Percentiles rank a stretch among this genome's conserved stretches.
Conservation (phyloP, 2,888 invertebrate genomes). For the Xiphydria camelus region DNA sequence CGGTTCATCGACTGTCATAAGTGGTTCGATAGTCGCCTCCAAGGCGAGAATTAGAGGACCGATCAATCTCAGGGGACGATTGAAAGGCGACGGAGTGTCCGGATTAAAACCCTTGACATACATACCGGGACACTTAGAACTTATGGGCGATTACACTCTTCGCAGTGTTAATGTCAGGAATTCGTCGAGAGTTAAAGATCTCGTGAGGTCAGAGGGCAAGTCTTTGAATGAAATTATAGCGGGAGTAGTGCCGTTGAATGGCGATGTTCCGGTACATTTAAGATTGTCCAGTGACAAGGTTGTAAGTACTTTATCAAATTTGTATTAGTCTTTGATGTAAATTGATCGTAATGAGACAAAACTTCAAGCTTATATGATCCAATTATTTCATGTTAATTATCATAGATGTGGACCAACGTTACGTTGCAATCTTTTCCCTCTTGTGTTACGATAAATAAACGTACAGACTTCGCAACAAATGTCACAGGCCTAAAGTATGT, state of each 20-base stretch:
- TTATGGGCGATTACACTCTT: conserved; percentile 57
- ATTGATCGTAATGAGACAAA: background rate
- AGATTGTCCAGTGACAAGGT: conserved; percentile 49
- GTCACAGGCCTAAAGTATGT: conserved; percentile 61
- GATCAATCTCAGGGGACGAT: conserved; percentile 57
- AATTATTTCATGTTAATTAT: conserved; percentile 18
- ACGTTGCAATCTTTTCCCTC: conserved; percentile 55
- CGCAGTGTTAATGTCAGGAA: conserved; percentile 58
- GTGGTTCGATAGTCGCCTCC: conserved; percentile 27
- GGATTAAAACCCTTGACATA: conserved; percentile 58
- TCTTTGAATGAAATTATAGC: conserved; percentile 48
- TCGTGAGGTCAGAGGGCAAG: conserved; percentile 34
- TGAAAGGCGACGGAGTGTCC: conserved; percentile 55
- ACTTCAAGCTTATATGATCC: background rate
- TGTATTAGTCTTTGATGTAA: too few relatives aligned
- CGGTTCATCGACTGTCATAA: conserved; percentile 25
- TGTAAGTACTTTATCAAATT: conserved; percentile 35
- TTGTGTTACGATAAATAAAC: conserved; percentile 49
- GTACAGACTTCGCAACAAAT: conserved; percentile 51
- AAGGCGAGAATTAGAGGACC: conserved; percentile 47
- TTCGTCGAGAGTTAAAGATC: conserved; percentile 48
- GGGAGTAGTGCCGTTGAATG: conserved; percentile 48
- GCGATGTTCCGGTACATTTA: conserved; percentile 50
- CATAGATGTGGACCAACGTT: conserved; percentile 58
- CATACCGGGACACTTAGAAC: conserved; percentile 54